A percentile compares a stretch with the other conserved stretches of the same genome.
Conservation (phyloP, 2,888 invertebrate genomes). For the Luperina testacea region DNA sequence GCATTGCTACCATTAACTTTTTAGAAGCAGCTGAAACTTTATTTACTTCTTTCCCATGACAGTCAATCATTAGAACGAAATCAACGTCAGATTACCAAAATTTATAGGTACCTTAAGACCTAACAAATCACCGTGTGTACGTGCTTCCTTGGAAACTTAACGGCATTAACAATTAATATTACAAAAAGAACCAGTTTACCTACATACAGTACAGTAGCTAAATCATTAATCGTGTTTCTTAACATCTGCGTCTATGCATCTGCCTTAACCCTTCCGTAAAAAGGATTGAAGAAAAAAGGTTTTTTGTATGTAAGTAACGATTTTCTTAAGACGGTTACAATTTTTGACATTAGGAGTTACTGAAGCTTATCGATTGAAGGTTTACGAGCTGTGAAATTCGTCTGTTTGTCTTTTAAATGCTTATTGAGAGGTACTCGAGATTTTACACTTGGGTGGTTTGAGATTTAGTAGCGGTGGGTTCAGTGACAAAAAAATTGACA, state of each 20-base stretch:
- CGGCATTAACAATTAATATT: constrained; percentile 40
- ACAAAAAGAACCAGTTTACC: constrained; percentile 57
- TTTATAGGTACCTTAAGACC: neutral
- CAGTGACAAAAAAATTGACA: neutral
- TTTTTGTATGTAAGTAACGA: constrained; percentile 52
- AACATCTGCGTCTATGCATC: constrained; percentile 83
- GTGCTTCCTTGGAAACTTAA: constrained; percentile 56
- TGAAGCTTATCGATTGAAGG: constrained; percentile 51
- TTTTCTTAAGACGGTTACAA: constrained; percentile 58
- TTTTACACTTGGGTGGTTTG: constrained; percentile 35
- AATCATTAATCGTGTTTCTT: constrained; percentile 79
- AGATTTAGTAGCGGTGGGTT: neutral
- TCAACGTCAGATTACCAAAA: constrained; percentile 14
- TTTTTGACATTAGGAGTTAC: constrained; percentile 51
- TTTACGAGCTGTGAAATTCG: constrained; percentile 60
- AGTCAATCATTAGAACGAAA: constrained; percentile 5
- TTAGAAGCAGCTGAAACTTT: neutral
- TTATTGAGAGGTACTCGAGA: constrained; percentile 15
- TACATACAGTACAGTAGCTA: constrained; percentile 72
- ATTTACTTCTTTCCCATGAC: neutral
- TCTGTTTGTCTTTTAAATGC: constrained; percentile 59
- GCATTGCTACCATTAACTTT: neutral
- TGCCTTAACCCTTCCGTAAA: constrained; percentile 79
- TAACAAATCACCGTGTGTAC: constrained; percentile 34
- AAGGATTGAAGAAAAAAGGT: constrained; percentile 68